phyloP scores from a whole-genome alignment of 2,888 invertebrate species.

The Limnephilus lunatus region DNA sequence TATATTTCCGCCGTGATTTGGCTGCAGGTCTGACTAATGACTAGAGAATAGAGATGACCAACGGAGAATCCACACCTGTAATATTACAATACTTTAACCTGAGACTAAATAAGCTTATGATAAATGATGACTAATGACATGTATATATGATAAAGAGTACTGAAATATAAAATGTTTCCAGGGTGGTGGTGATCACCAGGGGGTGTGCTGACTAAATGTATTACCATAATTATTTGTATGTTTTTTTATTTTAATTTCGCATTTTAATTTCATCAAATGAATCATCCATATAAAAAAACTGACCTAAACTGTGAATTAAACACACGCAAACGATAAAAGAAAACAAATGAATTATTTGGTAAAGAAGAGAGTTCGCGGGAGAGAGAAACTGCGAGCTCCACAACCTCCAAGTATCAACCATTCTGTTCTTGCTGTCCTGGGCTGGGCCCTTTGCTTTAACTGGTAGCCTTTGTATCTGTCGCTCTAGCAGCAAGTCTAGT shows the following conservation, averaged over 20 bases:
- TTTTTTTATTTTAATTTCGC: constrained; percentile 50
- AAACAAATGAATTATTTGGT: constrained; percentile 66
- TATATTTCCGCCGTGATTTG: background rate
- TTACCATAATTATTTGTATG: constrained; percentile 51
- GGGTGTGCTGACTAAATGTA: constrained; percentile 63
- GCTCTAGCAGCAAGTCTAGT: constrained; percentile 43
- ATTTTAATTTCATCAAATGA: constrained; percentile 52
- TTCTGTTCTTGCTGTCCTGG: constrained; percentile 64
- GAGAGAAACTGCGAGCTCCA: constrained; percentile 62
- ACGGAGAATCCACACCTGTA: constrained; percentile 54
- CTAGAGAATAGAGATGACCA: constrained; percentile 33
- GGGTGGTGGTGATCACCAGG: constrained; percentile 64
- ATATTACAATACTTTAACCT: constrained; percentile 39
- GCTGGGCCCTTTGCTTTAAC: constrained; percentile 56
- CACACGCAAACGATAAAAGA: constrained; percentile 64
- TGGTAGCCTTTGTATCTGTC: constrained; percentile 59
- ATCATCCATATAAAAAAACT: constrained; percentile 52
- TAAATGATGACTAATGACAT: constrained; percentile 61
- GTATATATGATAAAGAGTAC: constrained; percentile 65
- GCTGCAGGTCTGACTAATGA: background rate
- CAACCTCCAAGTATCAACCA: constrained; percentile 67
- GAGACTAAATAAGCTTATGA: constrained; percentile 47
- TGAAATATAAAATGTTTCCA: constrained; percentile 66
- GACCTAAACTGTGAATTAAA: constrained; percentile 63
- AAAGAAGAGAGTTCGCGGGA: constrained; percentile 65